phyloP scores from a whole-genome alignment of 2,888 invertebrate genomes.

The Leptothorax acervorum region DNA sequence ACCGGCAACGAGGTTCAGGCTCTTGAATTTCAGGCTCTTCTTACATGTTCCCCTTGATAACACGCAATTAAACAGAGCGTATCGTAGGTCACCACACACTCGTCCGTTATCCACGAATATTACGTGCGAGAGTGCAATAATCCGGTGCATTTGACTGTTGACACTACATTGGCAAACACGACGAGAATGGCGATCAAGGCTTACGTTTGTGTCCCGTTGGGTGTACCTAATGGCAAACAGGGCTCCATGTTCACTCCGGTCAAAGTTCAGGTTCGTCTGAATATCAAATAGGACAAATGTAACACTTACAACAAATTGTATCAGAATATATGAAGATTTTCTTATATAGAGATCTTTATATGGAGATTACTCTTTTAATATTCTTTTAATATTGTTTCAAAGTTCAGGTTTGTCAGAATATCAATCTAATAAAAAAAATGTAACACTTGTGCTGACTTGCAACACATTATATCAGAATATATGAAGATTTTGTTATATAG shows the following conservation, averaged over 20 bases:
- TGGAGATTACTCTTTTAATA: too few relatives aligned
- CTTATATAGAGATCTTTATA: neutral
- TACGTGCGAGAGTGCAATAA: constrained; percentile 97
- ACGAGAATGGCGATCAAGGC: constrained; percentile 96
- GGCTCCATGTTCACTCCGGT: constrained; percentile 99
- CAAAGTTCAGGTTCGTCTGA: constrained; percentile 89
- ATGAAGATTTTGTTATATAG: neutral
- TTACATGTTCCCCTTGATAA: neutral
- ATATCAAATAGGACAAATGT: neutral
- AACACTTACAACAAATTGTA: neutral
- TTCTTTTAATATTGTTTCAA: constrained; percentile 86
- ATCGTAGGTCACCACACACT: constrained; percentile 95
- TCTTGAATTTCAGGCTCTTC: neutral
- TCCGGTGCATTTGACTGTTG: constrained; percentile 98
- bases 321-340: neutral
- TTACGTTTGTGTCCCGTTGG: constrained; percentile 96
- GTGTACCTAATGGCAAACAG: constrained; percentile 96
- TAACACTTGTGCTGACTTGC: neutral
- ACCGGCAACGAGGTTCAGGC: constrained; percentile 93
- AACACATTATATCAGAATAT: too few relatives aligned
- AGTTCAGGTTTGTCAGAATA: constrained; percentile 87
- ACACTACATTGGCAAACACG: constrained; percentile 94
- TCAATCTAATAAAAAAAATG: neutral
- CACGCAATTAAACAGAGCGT: neutral
- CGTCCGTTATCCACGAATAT: constrained; percentile 98